Evolutionary conservation across 2,797 vertebrate genomes (phyloP).

Genomic region (Lutjanus campechanus): DNA sequence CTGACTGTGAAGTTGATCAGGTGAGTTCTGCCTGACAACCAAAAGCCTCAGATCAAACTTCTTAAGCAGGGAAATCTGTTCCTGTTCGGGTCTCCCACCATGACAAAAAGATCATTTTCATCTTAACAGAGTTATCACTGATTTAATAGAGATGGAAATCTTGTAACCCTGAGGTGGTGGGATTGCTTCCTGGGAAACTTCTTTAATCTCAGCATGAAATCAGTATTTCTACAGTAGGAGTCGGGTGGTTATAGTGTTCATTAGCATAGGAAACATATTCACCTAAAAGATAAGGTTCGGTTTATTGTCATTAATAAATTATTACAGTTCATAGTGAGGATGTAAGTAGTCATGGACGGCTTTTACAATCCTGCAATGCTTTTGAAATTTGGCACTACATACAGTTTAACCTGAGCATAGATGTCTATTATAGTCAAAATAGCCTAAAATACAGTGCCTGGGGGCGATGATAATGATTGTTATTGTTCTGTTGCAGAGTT

Average conservation of each 20-base stretch:
- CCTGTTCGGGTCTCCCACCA: not conserved
- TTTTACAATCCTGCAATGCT: not conserved
- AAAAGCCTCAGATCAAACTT: not conserved
- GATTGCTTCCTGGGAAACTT: not conserved
- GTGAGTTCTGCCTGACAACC: not conserved
- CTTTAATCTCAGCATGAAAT: conserved; percentile 47
- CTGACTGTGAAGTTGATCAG: not conserved
- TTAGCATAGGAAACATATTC: conserved; percentile 9
- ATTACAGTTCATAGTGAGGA: conserved; percentile 3
- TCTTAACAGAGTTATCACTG: conserved; percentile 18
- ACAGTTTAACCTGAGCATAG: not conserved
- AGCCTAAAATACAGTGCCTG: not conserved
- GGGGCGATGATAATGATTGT: not conserved
- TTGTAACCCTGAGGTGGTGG: conserved; percentile 16
- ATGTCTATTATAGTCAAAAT: not conserved
- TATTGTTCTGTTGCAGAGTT: not conserved
- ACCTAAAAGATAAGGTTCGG: not conserved
- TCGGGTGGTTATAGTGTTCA: conserved; percentile 18
- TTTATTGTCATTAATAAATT: not conserved
- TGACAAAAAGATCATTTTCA: conserved; percentile 27
- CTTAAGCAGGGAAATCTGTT: not conserved
- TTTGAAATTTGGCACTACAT: not conserved
- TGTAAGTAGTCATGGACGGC: not conserved
- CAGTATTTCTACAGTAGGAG: conserved; percentile 6
- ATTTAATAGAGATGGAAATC: conserved; percentile 40